Base-by-base conservation (phyloP, 1,140 invertebrate species). In the Drosophila mauritiana region DNA sequence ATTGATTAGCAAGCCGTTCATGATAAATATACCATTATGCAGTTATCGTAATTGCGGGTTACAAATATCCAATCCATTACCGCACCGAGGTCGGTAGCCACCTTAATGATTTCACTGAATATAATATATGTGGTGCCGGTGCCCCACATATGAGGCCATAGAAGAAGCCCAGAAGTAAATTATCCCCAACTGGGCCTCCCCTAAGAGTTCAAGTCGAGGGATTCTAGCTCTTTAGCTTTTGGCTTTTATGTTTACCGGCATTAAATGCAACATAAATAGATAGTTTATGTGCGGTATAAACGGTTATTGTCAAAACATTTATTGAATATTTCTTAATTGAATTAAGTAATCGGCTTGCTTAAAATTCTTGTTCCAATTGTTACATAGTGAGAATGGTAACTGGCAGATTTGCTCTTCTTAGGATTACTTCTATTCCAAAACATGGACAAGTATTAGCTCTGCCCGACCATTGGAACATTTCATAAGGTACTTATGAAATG, bases 21-120 rank as follows among this genome's bases (percentile, higher is more conserved):
- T 90, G 82, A 90, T 85, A 90, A 90, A 85, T 90, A 72, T 64
- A 58, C 78, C 67, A 85, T 85, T 88, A 79, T 64, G 56, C 54
- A 90, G 80, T 75, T 85, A 81, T 69, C 81, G 64, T 85, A 85
- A 85, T 86, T 90, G 78, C 43, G 58, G 55, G 36, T 25, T 40
- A 70, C 36, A 56, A 64, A 22, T 49, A 34, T 31, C 40, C 51
- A 57, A 72, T 70, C 46, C 48, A 70, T 72, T 72, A 36, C 49
- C 40, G 46, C 25, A 22, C 17, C 6, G 43, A 25, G 45, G 5
- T 48, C 45, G 45, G 12, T 25, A 13, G 46, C 10, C 49, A 43
- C 25, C 59, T 37, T 59, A 59, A 64, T 56, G 39, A 46, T 25
- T 13, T 31, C 31, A 10, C 17, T 1, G 10, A 40, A 53, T 43